Base-by-base conservation (phyloP, 2,888 invertebrate species). In the Tyria jacobaeae region DNA sequence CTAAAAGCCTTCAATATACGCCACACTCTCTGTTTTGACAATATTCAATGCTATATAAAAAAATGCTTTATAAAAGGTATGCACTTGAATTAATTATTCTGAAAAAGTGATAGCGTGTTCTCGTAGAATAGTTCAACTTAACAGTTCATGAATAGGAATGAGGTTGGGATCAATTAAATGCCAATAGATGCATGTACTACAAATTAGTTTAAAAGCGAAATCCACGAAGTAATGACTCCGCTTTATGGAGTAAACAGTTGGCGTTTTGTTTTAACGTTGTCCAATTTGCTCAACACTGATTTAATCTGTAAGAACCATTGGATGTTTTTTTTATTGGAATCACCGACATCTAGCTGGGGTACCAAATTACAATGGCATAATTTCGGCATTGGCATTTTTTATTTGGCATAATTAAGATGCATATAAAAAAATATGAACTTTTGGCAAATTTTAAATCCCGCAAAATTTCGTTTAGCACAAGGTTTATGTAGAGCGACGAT, bases 141-240 rank as follows among this genome's bases (percentile, higher is more conserved):
- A 51, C 56, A 61, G 49, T 71, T 71, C 69, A 73, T 74, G 80
- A 82, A 82, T 85, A 82, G 73, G 78, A 71, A 73, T 71, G 75
- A 77, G 78, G 73, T 71, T 74, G 76, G 82, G 86, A 89, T 89
- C 89, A 90, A 90, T 90, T 91, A 89, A 91, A 88, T 87, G 84
- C 82, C 82, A 84, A 89, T 86, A 87, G 87, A 89, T 90, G 88
- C 85, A 86, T 84, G 87, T 83, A 85, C 85, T 88, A 85, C 87
- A 89, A 85, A 84, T 88, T 87, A 88, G 87, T 83, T 79, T 78
- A 78, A 83, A 84, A 82, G 86, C 83, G 85, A 89, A 89, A 89
- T 89, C 86, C 85, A 86, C 88, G 87, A 88, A 89, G 84, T 88
- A 89, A 89, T 86, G 86, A 85, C 82, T 72, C 82, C 85, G 83